Base-by-base conservation (phyloP, 2,888 invertebrate species). In the Drosophila atroscutellata region DNA sequence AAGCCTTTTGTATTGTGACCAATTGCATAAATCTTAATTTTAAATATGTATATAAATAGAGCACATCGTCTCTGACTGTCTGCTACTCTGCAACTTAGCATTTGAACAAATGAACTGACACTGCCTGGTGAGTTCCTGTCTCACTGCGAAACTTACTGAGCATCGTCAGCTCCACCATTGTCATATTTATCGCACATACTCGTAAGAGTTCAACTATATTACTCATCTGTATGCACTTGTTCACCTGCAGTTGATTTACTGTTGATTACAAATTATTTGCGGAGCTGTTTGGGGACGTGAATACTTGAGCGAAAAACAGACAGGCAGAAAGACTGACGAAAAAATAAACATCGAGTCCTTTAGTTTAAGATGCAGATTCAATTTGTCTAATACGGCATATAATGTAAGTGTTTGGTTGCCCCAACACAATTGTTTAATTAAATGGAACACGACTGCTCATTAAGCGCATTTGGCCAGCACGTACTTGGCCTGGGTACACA, bases 11-110 rank as follows among this genome's bases (percentile, higher is more conserved):
- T 69, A 61, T 56, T 87, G 70, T 73, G 75, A 68, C 78, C 79
- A 87, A 81, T 50, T 77, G 70, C 85, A 84, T 75, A 81, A 87
- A 86, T 86, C 85, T 84, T 89, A 89, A 80, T 87, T 89, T 87
- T 66, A 87, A 81, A 87, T 85, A 77, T 87, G 73, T 75, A 68
- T 61, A 42, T 52, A 55, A 6, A 55, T 13, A n/a, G 36, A 69
- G 51, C 36, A 49, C 32, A 54, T 55, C 49, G 20, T 24, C 54
- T 36, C 34, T 45, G 24, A 28, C 28, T 28, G 26, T 62, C 42
- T 55, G 56, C 18, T 15, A 52, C 24, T 37, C 52, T 58, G 79
- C 76, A 67, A 62, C 66, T 75, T 81, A 73, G 69, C 73, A 79
- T 64, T 72, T 64, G 73, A 63, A 54, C 73, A 78, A 83, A 77